Base-by-base conservation (phyloP, 2,797 vertebrate genomes). In the Gymnopithys bicolor region DNA sequence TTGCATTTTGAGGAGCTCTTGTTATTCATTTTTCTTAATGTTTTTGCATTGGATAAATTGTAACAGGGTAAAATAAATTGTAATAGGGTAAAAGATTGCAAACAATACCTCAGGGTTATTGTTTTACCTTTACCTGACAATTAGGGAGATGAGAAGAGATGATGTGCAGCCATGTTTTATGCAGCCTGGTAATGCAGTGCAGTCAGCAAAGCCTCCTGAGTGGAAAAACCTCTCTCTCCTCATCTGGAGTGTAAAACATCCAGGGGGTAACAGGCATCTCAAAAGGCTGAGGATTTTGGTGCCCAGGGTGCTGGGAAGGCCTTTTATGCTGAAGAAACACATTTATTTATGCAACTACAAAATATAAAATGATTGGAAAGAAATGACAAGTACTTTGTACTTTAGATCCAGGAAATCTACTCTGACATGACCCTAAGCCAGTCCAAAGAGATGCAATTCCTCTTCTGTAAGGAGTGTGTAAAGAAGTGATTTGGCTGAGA, bases 361-460 rank as follows among this genome's bases (percentile, higher is more conserved):
- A 94, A 89, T 76, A 33, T 76, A 63, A 80, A 90, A 87, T 62
- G 80, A 75, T 66, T 60, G 23, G 18, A 71, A 75, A 89, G 64
- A 93, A 94, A 81, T 84, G 60, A 77, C n/a, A 53, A 88, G 92
- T 92, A 84, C 58, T 93, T 75, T 87, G 33, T 51, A 52, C 41
- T 93, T 33, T 30, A 67, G 86, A 56, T 68, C 89, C 60, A 82
- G 70, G 87, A 88, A 92, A 77, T 49, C 37, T 53, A 33, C 48
- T 78, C 60, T 85, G 62, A 58, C 76, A 46, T 21, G 18, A 84
- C 56, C 33, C 75, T 93, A 43, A 58, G 78, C 48, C 30, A 5
- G 37, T 45, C 70, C 87, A 66, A 78, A 63, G 45, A 27, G 24
- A 11, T 76, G 90, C 41, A 83, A 55, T 69, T 93, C 73, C 83